Evolutionary conservation across 2,888 invertebrate genomes (phyloP), one percentile per base, ranked within the genome.

Genomic region (Meiosimyza decipiens): DNA sequence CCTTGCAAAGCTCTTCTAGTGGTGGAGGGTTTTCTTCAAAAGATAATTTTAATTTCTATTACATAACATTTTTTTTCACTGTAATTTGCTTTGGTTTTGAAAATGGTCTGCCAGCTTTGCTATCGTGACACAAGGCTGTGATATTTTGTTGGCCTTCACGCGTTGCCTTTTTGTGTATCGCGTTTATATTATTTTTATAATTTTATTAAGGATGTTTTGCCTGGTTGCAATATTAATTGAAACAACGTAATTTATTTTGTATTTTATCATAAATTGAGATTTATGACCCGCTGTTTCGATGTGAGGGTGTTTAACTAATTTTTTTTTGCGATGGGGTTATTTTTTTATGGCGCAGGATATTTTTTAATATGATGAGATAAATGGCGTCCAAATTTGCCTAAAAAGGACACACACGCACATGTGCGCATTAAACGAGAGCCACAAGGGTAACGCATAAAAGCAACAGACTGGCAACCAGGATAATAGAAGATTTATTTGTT

Each of bases 401-500:
- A 59, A 40, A 62, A 62, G 47, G 28, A 62, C 47, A 47, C 11
- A 28, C 18, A 15, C 15, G 18, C 59, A 18, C 28, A 12, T 15
- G 11, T 15, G 28, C 57, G 28, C 13, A 28, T 15, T 6, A 28
- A 15, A 18, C 16, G 18, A 1, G 59, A 13, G 18, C 18, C 22
- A 52, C 55, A 64, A 65, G 40, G n/a, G 33, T 15, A 22, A 59
- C 13, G 59, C 13, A 13, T 22, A 18, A 40, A 54, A 28, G 63
- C 62, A 71, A 71, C 62, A 70, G 51, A 13, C 6, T 16, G 15
- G 62, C 54, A 54, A 54, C n/a, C 54, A 16, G 50, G 51, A 60
- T 40, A 70, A 70, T 70, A 62, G 52, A 71, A 62, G 63, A 71
- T 71, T 63, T 71, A 71, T 70, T 62, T 71, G 54, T 63, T 71